A percentile compares a stretch with the other conserved stretches of the same genome.
Evolutionary conservation across 1,140 invertebrate species (phyloP).

Genomic region (Neotoxoptera formosana): DNA sequence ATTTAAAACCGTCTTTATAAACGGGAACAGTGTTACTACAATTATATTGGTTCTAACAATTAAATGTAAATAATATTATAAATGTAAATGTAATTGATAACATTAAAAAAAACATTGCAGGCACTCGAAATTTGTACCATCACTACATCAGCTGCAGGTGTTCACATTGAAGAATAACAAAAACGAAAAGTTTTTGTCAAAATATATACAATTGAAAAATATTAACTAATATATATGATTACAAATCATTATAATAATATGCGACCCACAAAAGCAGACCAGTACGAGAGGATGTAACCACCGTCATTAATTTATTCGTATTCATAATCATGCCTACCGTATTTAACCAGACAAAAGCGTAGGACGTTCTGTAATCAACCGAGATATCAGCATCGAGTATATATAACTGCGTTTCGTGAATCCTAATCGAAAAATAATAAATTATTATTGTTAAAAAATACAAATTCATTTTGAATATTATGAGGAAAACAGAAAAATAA

Average conservation of each 20-base stretch:
- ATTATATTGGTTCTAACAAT: neutral
- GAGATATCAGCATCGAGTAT: neutral
- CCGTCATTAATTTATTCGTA: neutral
- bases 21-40: too few relatives aligned
- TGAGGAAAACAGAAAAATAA: neutral
- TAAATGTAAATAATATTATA: neutral
- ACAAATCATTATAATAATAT: neutral
- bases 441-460: neutral
- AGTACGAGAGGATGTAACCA: neutral
- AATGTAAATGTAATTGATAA: neutral
- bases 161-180: neutral
- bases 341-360: constrained; percentile 12
- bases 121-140: neutral
- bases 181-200: neutral
- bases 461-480: neutral
- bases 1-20: neutral
- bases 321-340: neutral
- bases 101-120: neutral
- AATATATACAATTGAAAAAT: neutral
- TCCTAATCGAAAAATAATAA: neutral
- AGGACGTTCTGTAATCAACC: constrained; percentile 1
- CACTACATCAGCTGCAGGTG: neutral
- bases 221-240: neutral
- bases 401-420: neutral
- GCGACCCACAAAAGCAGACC: neutral